These are phyloP conservation scores for Sebastes minor DNA, from an alignment of 2,797 vertebrate genomes.

Conservation along the genomic window DNA sequence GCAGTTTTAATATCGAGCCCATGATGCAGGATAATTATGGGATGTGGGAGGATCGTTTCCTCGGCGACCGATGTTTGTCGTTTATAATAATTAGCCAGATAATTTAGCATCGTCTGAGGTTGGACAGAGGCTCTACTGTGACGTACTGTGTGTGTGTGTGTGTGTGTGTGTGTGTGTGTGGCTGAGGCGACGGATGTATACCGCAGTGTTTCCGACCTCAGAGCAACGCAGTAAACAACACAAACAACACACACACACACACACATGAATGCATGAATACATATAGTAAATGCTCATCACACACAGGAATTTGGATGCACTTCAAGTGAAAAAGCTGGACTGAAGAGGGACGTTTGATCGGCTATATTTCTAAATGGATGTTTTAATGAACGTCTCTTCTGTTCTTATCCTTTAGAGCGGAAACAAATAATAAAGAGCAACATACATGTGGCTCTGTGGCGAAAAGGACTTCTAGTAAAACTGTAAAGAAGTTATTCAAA, in stretches of 20 bases:
- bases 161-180: conserved; percentile 3
- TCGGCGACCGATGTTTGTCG: conserved; percentile 43
- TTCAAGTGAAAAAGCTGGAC: not conserved
- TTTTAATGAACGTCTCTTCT: not conserved
- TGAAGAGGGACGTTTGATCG: not conserved
- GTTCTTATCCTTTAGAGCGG: too few relatives aligned
- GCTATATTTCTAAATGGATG: not conserved
- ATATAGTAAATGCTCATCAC: not conserved
- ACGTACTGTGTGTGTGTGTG: not conserved
- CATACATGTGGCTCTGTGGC: too few relatives aligned
- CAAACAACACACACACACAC: conserved; percentile 26
- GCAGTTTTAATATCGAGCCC: conserved; percentile 41
- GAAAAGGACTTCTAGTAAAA: too few relatives aligned
- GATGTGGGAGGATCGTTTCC: conserved; percentile 61
- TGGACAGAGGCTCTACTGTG: conserved; percentile 19
- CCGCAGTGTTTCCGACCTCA: conserved; percentile 47
- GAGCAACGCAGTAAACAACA: conserved; percentile 43
- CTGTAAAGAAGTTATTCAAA: too few relatives aligned
- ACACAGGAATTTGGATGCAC: not conserved
- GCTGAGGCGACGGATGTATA: conserved; percentile 46
- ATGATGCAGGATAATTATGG: conserved; percentile 54
- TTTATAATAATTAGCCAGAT: conserved; percentile 63
- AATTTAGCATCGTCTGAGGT: conserved; percentile 42
- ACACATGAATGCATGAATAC: not conserved
- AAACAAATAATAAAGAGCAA: too few relatives aligned